Evolutionary conservation across 1,140 invertebrate species (phyloP).

Genomic region (Pararge aegeria): DNA sequence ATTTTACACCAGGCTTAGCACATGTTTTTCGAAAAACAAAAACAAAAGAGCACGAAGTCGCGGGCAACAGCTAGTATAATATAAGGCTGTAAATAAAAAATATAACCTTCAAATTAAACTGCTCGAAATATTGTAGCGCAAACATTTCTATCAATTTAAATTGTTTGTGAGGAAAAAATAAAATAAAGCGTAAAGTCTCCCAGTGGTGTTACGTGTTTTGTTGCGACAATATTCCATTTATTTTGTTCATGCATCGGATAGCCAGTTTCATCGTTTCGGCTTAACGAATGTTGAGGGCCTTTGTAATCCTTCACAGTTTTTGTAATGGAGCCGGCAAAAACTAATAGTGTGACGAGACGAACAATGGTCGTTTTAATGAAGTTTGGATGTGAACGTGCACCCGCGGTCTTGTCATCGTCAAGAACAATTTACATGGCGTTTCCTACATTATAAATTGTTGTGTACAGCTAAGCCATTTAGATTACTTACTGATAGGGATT

Average conservation of each 20-base stretch:
- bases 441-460: not conserved
- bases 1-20: too few species aligned
- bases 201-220: slow-evolving; percentile 10
- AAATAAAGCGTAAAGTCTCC: not conserved
- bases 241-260: slow-evolving; percentile 19
- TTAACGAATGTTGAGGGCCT: slow-evolving; percentile 32
- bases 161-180: not conserved
- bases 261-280: slow-evolving; percentile 27
- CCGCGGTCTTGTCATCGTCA: slow-evolving; percentile 18
- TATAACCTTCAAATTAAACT: too few species aligned
- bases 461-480: not conserved
- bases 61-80: too few species aligned
- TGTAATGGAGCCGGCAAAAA: slow-evolving; percentile 50
- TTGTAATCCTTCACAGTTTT: slow-evolving; percentile 48
- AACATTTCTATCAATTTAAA: not conserved
- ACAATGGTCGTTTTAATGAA: slow-evolving; percentile 56
- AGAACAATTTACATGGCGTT: slow-evolving; percentile 14
- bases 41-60: too few species aligned
- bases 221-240: slow-evolving; percentile 24
- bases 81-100: too few species aligned
- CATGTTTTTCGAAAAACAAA: too few species aligned
- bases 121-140: not conserved
- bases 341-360: slow-evolving; percentile 48
- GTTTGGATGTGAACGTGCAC: slow-evolving; percentile 39
- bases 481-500: not conserved